Evolutionary conservation across 2,888 invertebrate genomes (phyloP).

Genomic region (Sympetrum striolatum): DNA sequence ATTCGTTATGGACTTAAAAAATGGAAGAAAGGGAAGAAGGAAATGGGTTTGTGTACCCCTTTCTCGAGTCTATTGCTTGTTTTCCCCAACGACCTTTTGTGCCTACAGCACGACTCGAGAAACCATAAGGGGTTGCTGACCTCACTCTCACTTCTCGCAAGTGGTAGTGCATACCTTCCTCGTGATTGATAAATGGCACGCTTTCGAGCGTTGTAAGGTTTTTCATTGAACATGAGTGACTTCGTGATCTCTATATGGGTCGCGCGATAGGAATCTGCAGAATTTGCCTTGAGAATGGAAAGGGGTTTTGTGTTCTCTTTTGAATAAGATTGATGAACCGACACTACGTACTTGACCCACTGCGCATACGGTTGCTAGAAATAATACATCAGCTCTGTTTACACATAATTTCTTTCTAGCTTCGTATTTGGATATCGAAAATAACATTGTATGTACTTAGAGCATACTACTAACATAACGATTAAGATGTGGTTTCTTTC

Average conservation of each 20-base stretch:
- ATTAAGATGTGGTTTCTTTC: too few relatives aligned
- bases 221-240: too few relatives aligned
- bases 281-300: background rate
- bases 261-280: background rate
- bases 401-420: too few relatives aligned
- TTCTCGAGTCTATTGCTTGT: too few relatives aligned
- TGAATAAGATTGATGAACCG: too few relatives aligned
- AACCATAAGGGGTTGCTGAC: background rate
- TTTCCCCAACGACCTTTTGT: too few relatives aligned
- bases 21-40: background rate
- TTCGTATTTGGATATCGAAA: too few relatives aligned
- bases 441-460: too few relatives aligned
- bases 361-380: too few relatives aligned
- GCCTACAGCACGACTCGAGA: background rate
- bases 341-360: too few relatives aligned
- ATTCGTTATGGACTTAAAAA: background rate
- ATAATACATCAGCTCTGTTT: too few relatives aligned
- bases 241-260: background rate
- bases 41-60: background rate
- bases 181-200: background rate
- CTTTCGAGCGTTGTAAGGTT: background rate
- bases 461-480: too few relatives aligned
- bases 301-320: background rate
- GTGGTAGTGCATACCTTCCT: background rate
- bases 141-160: background rate